Evolutionary conservation across 2,797 vertebrate genomes (phyloP), one percentile per base, ranked within the genome.

Genomic region (Bradypus variegatus): DNA sequence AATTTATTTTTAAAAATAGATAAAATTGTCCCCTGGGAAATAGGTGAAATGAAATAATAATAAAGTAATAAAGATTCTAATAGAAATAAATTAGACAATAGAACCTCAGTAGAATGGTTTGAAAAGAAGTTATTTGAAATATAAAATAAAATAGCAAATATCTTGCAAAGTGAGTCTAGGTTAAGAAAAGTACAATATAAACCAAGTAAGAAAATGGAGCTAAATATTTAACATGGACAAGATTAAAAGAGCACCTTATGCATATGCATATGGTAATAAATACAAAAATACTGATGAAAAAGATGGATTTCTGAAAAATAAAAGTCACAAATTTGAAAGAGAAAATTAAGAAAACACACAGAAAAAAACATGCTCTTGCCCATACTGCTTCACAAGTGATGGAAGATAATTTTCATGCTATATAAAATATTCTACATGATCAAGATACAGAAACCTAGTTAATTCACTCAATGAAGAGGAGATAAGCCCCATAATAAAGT

Each of bases 371-470:
- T 60, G 27, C 9, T 38, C 36, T 86, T 82, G 33, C 14, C 90
- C 38, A 23, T 33, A n/a, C 86, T 78, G 80, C 41, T 77, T 89
- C 41, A 86, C 23, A 91, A 69, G 50, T 77, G 73, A 89, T 60
- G 10, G 25, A 62, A 75, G 69, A 93, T 83, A 25, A 65, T 78
- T 91, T 90, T 45, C 67, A 67, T 75, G 73, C 23, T 73, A 45
- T 78, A 86, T 48, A 88, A 94, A 92, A 89, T 53, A 93, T 89
- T 88, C 91, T 64, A 92, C 76, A 60, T 10, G 60, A 89, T 50
- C 79, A 89, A 78, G 8, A 85, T 19, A 75, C 4, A 89, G 36
- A 76, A 95, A 88, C 48, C n/a, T 65, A 81, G 84, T 50, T 89
- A 88, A 90, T 88, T 89, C 36, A 70, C 90, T 73, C 23, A 55